Conservation (phyloP, 1,140 invertebrate genomes). For the Zaprionus capensis region DNA sequence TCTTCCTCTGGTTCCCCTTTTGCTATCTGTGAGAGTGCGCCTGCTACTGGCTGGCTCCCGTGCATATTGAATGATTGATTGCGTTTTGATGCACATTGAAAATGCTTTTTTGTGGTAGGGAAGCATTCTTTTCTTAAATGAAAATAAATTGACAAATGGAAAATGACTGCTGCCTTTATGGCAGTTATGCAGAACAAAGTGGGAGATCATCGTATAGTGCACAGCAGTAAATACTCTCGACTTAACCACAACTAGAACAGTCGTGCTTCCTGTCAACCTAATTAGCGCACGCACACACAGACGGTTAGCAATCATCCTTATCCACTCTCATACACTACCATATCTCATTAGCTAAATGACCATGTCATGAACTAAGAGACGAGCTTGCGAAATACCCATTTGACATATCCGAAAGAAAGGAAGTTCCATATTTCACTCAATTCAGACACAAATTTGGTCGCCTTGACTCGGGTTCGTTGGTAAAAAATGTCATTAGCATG, state of each 20-base stretch:
- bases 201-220: not conserved
- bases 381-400: slow-evolving; percentile 21
- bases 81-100: slow-evolving; percentile 64
- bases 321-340: not conserved
- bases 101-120: slow-evolving; percentile 42
- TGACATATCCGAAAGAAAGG: slow-evolving; percentile 26
- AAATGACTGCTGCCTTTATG: not conserved
- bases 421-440: slow-evolving; percentile 6
- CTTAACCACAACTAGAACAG: slow-evolving; percentile 26
- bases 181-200: not conserved
- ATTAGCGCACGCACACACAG: slow-evolving; percentile 18
- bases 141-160: slow-evolving; percentile 5
- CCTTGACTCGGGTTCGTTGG: not conserved
- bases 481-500: slow-evolving; percentile 58
- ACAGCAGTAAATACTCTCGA: not conserved
- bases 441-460: slow-evolving; percentile 5
- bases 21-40: slow-evolving; percentile 10
- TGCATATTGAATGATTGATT: slow-evolving; percentile 76
- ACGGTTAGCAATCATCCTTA: not conserved
- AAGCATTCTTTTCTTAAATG: not conserved
- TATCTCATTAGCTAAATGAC: slow-evolving; percentile 52
- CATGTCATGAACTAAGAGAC: slow-evolving; percentile 11
- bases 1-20: not conserved
- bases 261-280: slow-evolving; percentile 32
- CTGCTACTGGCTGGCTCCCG: slow-evolving; percentile 24